phyloP scores from a whole-genome alignment of 2,888 invertebrate species.

The Agriopis aurantiaria region DNA sequence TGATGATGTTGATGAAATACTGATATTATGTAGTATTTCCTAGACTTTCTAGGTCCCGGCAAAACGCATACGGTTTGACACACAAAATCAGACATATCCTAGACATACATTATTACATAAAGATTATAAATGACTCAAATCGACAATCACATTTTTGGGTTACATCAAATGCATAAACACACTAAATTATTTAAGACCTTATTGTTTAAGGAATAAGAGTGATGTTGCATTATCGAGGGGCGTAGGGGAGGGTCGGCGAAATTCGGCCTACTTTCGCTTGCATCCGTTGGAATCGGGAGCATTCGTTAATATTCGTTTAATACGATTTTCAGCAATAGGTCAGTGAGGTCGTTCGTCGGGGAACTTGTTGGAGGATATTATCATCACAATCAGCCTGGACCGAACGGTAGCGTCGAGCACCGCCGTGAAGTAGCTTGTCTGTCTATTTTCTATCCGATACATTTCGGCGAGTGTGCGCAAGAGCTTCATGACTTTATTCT shows the following conservation, averaged over 20 bases:
- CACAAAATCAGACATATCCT: slow-evolving; percentile 26
- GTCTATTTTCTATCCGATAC: too few species aligned
- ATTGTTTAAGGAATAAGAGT: not conserved
- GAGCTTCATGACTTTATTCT: too few species aligned
- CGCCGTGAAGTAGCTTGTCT: too few species aligned
- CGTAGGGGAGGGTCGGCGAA: slow-evolving; percentile 44
- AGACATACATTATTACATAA: slow-evolving; percentile 29
- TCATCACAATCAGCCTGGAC: not conserved
- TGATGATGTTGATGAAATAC: too few species aligned
- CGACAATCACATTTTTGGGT: slow-evolving; percentile 22
- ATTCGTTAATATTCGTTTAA: slow-evolving; percentile 67
- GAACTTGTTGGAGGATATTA: slow-evolving; percentile 17
- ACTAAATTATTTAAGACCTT: slow-evolving; percentile 5
- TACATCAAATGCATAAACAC: slow-evolving; percentile 21
- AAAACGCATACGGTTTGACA: not conserved
- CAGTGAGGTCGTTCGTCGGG: slow-evolving; percentile 20
- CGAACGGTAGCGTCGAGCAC: too few species aligned
- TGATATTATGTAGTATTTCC: too few species aligned
- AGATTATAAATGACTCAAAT: slow-evolving; percentile 27
- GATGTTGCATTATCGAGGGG: slow-evolving; percentile 1
- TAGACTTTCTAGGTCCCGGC: too few species aligned
- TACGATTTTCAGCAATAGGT: slow-evolving; percentile 64
- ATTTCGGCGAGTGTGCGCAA: too few species aligned
- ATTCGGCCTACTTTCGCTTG: slow-evolving; percentile 65
- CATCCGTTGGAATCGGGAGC: slow-evolving; percentile 68